A percentile compares a stretch with the other conserved stretches of the same genome.
Conservation (phyloP, 2,113 vertebrate genomes). For the Pteronura brasiliensis region DNA sequence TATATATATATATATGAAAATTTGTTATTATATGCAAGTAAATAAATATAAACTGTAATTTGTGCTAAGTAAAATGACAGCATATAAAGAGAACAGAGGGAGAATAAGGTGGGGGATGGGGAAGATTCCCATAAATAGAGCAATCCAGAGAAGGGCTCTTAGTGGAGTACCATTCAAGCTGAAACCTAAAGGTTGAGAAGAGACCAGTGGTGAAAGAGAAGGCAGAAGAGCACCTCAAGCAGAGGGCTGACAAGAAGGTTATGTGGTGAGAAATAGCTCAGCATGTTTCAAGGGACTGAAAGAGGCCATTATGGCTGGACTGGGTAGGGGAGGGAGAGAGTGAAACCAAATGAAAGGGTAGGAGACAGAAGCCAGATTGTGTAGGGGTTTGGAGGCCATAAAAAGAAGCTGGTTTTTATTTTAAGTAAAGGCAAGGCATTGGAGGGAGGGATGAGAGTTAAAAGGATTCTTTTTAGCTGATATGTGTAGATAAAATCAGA, state of each 20-base stretch:
- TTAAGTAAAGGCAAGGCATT: background rate
- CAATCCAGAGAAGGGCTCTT: background rate
- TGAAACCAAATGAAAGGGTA: background rate
- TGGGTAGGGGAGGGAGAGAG: background rate
- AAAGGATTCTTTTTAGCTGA: background rate
- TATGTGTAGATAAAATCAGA: background rate
- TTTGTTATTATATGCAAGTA: background rate
- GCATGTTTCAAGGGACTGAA: background rate
- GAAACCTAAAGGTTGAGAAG: background rate
- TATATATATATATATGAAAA: background rate
- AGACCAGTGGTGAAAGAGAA: background rate
- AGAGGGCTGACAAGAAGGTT: background rate
- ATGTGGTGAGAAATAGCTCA: background rate
- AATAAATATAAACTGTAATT: background rate
- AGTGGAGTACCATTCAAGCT: background rate
- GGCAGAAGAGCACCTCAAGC: background rate
- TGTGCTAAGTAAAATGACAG: background rate
- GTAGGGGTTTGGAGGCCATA: background rate
- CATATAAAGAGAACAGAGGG: background rate
- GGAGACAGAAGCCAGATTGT: background rate
- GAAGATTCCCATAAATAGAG: background rate
- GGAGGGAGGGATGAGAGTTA: background rate
- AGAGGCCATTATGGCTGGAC: background rate
- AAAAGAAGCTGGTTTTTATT: slow-evolving; percentile 23
- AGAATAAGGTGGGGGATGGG: too few relatives aligned